Conservation (phyloP, 2,888 invertebrate genomes). For the Polydrusus tereticollis region DNA sequence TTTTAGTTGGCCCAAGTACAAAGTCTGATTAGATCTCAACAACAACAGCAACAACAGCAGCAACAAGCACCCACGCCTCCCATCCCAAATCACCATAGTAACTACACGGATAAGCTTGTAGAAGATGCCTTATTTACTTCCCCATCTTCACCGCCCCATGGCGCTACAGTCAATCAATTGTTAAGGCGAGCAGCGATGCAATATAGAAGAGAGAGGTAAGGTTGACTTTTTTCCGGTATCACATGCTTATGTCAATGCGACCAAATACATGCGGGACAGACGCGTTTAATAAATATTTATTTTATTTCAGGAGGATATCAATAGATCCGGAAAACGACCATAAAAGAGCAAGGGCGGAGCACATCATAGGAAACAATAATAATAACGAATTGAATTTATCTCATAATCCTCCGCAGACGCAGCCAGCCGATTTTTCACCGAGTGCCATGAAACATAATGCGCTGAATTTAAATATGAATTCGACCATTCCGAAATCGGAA, state of each 20-base stretch:
- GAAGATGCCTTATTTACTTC: slow-evolving; percentile 73
- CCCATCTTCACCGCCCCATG: slow-evolving; percentile 68
- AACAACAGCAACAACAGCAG: slow-evolving; percentile 65
- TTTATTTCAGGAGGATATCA: slow-evolving; percentile 71
- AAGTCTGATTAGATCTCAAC: slow-evolving; percentile 74
- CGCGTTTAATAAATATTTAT: too few species aligned
- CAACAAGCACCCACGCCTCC: slow-evolving; percentile 59
- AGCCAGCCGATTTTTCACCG: slow-evolving; percentile 72
- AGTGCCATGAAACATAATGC: slow-evolving; percentile 73
- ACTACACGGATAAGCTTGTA: slow-evolving; percentile 68
- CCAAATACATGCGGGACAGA: too few species aligned
- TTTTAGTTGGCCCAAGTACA: slow-evolving; percentile 76
- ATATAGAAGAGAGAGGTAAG: slow-evolving; percentile 56
- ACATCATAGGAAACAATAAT: slow-evolving; percentile 64
- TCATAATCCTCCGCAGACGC: slow-evolving; percentile 67
- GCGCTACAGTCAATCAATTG: slow-evolving; percentile 76
- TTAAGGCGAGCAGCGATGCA: slow-evolving; percentile 70
- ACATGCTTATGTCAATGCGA: too few species aligned
- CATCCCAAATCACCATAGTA: slow-evolving; percentile 64
- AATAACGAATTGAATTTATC: slow-evolving; percentile 61
- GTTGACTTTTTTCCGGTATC: not conserved
- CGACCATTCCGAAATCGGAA: slow-evolving; percentile 61
- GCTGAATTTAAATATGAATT: slow-evolving; percentile 59
- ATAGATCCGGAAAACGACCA: slow-evolving; percentile 75
- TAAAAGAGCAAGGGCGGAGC: slow-evolving; percentile 70